Evolutionary conservation across 2,888 invertebrate species (phyloP).

Genomic region (Julus scanicus): DNA sequence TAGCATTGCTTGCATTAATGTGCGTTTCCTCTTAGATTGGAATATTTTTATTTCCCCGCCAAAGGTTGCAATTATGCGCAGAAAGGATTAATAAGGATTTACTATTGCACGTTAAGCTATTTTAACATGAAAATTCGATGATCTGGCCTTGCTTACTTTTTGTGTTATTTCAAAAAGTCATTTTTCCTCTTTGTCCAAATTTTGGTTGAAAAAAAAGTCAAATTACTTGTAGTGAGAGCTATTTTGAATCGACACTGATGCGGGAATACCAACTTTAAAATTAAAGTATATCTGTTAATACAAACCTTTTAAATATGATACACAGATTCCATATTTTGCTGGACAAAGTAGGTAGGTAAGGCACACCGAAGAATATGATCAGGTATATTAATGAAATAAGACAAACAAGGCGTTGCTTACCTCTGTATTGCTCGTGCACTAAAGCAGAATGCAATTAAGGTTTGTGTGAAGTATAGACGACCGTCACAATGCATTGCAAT

Average conservation of each 20-base stretch:
- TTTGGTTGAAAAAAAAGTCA: background rate
- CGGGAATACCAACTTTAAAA: background rate
- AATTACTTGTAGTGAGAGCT: background rate
- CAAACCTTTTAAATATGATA: constrained; percentile 13
- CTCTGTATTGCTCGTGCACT: background rate
- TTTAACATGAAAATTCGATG: too few relatives aligned
- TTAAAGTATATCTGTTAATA: background rate
- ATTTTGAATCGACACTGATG: background rate
- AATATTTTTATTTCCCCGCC: too few relatives aligned
- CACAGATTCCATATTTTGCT: constrained; percentile 1
- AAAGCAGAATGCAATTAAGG: background rate
- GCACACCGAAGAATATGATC: background rate
- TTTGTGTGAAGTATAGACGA: constrained; percentile 28
- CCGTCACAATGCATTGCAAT: background rate
- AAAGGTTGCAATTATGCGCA: background rate
- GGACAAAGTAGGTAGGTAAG: constrained; percentile 9
- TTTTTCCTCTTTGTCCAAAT: background rate
- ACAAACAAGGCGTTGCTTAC: constrained; percentile 12
- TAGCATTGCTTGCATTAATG: too few relatives aligned
- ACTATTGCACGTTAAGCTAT: background rate
- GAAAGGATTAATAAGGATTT: background rate
- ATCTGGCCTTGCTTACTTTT: too few relatives aligned
- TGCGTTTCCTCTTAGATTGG: too few relatives aligned
- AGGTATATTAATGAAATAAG: constrained; percentile 22
- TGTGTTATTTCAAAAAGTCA: background rate